phyloP scores from a whole-genome alignment of 2,888 invertebrate species.

The Toxonevra muliebris region DNA sequence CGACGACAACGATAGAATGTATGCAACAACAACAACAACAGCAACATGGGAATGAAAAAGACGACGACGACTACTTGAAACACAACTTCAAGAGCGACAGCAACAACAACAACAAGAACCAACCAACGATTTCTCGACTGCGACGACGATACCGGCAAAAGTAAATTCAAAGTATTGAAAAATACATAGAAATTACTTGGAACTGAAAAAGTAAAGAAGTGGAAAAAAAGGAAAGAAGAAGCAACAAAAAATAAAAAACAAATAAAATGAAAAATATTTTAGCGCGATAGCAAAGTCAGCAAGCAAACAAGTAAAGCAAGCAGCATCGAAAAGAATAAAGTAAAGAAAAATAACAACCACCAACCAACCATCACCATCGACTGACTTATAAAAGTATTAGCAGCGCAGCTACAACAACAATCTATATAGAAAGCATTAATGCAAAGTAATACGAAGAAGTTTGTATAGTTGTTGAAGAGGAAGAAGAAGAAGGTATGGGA shows the following conservation, averaged over 20 bases:
- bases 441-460: no score
- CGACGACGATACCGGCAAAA: conserved; percentile 45
- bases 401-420: not conserved
- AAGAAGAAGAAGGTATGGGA: not conserved
- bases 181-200: conserved; percentile 17
- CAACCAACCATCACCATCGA: not conserved
- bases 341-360: conserved; percentile 5
- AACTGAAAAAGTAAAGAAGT: not conserved
- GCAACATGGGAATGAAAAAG: not conserved
- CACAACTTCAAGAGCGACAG: conserved; percentile 47
- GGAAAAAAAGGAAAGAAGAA: not conserved
- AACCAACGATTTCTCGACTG: conserved; percentile 46
- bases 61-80: not conserved
- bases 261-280: conserved; percentile 28
- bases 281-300: conserved; percentile 39
- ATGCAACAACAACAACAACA: not conserved
- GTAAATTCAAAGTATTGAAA: conserved; percentile 36
- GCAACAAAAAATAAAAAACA: conserved; percentile 10
- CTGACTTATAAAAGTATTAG: not conserved
- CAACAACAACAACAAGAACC: conserved; percentile 26
- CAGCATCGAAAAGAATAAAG: conserved; percentile 10
- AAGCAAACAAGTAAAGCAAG: conserved; percentile 18
- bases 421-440: no score
- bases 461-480: not conserved
- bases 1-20: no score